Evolutionary conservation across 2,113 vertebrate genomes (phyloP).

Genomic region (Micronycteris hirsuta): DNA sequence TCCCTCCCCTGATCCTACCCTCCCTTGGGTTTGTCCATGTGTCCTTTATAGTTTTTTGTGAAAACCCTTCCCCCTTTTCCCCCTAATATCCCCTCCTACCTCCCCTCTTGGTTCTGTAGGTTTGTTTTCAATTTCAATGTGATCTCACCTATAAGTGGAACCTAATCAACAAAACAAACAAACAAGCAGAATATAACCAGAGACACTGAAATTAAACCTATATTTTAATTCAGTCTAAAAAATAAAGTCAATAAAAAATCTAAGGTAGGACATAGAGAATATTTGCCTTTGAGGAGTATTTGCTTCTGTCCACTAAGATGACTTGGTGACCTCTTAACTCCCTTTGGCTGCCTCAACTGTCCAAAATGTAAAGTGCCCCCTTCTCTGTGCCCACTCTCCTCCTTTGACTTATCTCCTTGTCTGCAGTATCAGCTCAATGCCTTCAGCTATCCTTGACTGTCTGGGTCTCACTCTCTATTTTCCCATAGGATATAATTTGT

Average conservation of each 20-base stretch:
- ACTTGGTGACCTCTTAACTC: neutral
- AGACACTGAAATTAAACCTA: neutral
- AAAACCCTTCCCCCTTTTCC: too few relatives aligned
- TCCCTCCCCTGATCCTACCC: too few relatives aligned
- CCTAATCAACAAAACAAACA: too few relatives aligned
- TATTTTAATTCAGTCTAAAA: neutral
- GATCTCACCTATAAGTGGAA: too few relatives aligned
- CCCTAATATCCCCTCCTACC: too few relatives aligned
- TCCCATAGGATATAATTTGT: neutral
- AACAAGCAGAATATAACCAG: too few relatives aligned
- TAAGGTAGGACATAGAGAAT: neutral
- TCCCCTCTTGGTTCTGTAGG: too few relatives aligned
- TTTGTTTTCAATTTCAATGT: too few relatives aligned
- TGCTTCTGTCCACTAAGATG: neutral
- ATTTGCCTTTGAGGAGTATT: neutral
- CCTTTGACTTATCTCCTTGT: neutral
- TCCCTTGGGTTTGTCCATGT: too few relatives aligned
- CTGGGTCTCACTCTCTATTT: neutral
- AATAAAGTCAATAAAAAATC: neutral
- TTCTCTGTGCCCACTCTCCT: neutral
- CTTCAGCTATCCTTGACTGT: neutral
- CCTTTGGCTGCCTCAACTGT: fast-evolving
- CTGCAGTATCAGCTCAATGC: neutral
- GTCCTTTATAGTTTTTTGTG: too few relatives aligned
- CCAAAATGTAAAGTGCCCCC: neutral